Base-by-base conservation (phyloP, 2,888 invertebrate genomes). In the Tachina grossa region DNA sequence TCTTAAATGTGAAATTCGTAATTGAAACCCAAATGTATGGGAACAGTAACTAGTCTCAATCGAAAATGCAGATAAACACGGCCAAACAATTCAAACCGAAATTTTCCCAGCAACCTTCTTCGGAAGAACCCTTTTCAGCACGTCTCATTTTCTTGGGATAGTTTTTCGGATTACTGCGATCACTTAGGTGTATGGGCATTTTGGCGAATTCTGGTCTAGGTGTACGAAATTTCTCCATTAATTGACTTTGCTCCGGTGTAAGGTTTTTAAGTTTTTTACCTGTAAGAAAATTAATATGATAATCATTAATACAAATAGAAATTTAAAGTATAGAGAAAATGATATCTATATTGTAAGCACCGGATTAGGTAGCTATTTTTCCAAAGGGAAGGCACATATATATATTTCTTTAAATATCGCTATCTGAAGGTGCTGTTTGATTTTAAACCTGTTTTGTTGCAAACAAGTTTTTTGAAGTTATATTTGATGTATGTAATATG, bases 121-220 rank as follows among this genome's bases (percentile, higher is more conserved):
- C 91, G 22, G 90, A 90, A 5, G 88, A 88, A 1, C 89, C 89
- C 69, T 91, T 92, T 69, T 91, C 88, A 14, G 90, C 90, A 6
- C 90, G 89, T 9, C 93, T 88, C 93, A 93, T 93, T 89, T 92
- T 92, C 86, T 92, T 93, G 13, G 92, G 90, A 87, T 93, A 93
- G 76, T 92, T 93, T 85, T 92, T 92, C 0, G 92, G 92, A 88
- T 91, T 91, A 82, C 91, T 92, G 13, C 93, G 91, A 88, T 92
- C 92, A 84, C 93, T 93, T 45, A 93, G 89, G 88, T 93, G 90
- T 77, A 93, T 92, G 45, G 93, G 93, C 91, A 93, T 92, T 86
- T 90, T 90, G 57, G 93, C 90, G 79, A 92, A 93, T 80, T 91
- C 91, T 31, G 93, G 92, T 31, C 93, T 89, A 22, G 91, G 89